phyloP scores from a whole-genome alignment of 2,888 invertebrate genomes.

The Cheilosia variabilis region DNA sequence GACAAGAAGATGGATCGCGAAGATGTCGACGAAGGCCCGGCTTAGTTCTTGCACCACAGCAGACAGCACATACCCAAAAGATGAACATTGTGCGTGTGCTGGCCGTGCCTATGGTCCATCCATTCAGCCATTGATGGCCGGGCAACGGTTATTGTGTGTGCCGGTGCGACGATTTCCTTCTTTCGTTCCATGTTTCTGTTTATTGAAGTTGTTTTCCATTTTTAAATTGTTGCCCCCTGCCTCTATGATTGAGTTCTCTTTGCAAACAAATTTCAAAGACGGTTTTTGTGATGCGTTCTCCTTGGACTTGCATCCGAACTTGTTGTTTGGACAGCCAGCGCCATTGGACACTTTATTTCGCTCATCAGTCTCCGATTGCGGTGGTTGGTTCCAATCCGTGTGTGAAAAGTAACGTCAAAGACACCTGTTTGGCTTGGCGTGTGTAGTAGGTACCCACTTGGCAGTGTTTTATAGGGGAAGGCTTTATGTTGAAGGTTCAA shows the following conservation, averaged over 20 bases:
- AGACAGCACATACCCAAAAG: slow-evolving; percentile 38
- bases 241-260: background rate
- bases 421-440: background rate
- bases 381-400: too few species aligned
- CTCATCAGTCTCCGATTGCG: slow-evolving; percentile 48
- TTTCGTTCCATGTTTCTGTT: slow-evolving; percentile 28
- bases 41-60: slow-evolving; percentile 29
- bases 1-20: slow-evolving; percentile 5
- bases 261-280: slow-evolving; percentile 63
- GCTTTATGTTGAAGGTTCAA: too few species aligned
- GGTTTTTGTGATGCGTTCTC: slow-evolving; percentile 22
- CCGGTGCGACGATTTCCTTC: slow-evolving; percentile 61
- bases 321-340: slow-evolving; percentile 36
- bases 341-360: slow-evolving; percentile 47
- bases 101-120: background rate
- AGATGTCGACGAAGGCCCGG: slow-evolving; percentile 15
- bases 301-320: slow-evolving; percentile 38
- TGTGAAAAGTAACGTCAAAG: background rate
- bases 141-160: slow-evolving; percentile 59
- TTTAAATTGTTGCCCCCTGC: background rate
- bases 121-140: slow-evolving; percentile 41
- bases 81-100: slow-evolving; percentile 32
- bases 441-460: too few species aligned
- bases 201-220: slow-evolving; percentile 35
- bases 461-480: too few species aligned